Base-by-base conservation (phyloP, 2,797 vertebrate genomes). In the Myotis vivesi region DNA sequence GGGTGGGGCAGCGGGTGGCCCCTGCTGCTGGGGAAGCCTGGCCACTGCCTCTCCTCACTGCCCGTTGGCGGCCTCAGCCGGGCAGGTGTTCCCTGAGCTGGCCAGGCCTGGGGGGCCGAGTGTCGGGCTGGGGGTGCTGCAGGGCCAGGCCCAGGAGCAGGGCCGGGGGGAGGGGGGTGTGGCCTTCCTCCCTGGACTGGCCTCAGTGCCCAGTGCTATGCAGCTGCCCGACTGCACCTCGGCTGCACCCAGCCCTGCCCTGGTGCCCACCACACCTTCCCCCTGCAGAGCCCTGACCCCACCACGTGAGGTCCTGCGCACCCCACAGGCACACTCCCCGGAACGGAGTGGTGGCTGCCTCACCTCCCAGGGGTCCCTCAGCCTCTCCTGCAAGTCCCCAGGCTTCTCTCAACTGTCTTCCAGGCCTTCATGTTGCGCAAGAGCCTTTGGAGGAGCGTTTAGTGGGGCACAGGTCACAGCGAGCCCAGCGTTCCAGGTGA, bases 291-390 rank as follows among this genome's bases (percentile, higher is more conserved):
- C 7, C 30, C n/a, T 8, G 6, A 20, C 2, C 66, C 30, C 10
- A 6, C 30, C 10, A 6, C 15, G 1, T 7, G 66, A 57, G 68
- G 30, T 17, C 30, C 71, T 1, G 15, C 19, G 13, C 41, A 5
- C 41, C 41, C 23, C 13, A 0, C 1, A 38, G 68, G 77, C 20
- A 23, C 38, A 6, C 25, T 25, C 49, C 38, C 71, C 19, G 5
- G 8, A 33, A 1, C 5, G 36, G 33, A 23, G 62, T 15, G 6
- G 30, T 8, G 19, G 16, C 11, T 12, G 51, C 38, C 49, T 66
- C 4, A 4, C 46, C 3, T 33, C 8, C 11, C 22, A 8, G 66
- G 19, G 5, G 17, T 6, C 66, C 20, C 69, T 1, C 17, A 0
- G 38, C 19, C 49, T 16, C 55, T 33, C 30, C 30, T 88, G 30